phyloP scores from a whole-genome alignment of 1,140 invertebrate genomes.

The Melitaea cinxia region DNA sequence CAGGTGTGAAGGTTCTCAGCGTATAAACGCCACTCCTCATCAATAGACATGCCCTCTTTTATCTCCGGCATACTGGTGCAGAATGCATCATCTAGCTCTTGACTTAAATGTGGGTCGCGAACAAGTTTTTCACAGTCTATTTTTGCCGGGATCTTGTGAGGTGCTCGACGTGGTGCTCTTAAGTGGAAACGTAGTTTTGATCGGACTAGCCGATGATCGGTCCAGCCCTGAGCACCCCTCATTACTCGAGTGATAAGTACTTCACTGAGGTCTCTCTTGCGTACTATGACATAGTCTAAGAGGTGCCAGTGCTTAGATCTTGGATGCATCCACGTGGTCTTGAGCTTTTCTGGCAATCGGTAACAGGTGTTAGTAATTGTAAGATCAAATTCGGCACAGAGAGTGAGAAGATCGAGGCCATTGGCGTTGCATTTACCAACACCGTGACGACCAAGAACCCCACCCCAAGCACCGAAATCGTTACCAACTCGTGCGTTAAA shows the following conservation, averaged over 20 bases:
- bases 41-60: too few relatives aligned
- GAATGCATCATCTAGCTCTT: too few relatives aligned
- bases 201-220: constrained; percentile 2
- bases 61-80: too few relatives aligned
- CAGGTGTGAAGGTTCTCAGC: too few relatives aligned
- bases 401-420: too few relatives aligned
- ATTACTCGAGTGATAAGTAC: constrained; percentile 27
- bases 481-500: too few relatives aligned
- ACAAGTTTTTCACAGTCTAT: background rate
- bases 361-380: background rate
- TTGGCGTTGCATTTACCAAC: too few relatives aligned
- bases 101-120: too few relatives aligned
- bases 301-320: constrained; percentile 35
- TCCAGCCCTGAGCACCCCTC: constrained; percentile 34
- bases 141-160: background rate
- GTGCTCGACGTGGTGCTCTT: background rate
- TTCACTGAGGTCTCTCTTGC: constrained; percentile 20
- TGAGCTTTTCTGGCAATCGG: constrained; percentile 20
- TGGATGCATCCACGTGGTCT: constrained; percentile 40
- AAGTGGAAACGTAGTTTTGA: background rate
- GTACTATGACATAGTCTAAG: too few relatives aligned
- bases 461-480: too few relatives aligned
- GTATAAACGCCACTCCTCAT: too few relatives aligned
- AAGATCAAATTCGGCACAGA: background rate
- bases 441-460: too few relatives aligned